phyloP scores from a whole-genome alignment of 2,797 vertebrate genomes.

The Coregonus sp. region DNA sequence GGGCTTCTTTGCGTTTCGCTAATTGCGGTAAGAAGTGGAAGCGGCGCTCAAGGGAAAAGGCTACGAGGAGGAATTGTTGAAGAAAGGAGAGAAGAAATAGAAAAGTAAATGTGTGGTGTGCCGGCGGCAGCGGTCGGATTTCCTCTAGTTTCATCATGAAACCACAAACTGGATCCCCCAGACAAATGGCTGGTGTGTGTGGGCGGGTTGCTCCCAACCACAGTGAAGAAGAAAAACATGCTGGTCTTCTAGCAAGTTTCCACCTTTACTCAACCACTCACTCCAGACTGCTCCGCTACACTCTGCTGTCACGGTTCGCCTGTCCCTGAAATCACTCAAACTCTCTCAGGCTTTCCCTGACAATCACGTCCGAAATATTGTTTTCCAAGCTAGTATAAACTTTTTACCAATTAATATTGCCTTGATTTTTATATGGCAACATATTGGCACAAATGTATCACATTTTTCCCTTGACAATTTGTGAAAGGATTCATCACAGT shows the following conservation, averaged over 20 bases:
- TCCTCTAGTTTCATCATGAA: constrained; percentile 74
- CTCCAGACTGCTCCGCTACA: not conserved
- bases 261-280: not conserved
- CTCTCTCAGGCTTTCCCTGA: constrained; percentile 2
- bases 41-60: constrained; percentile 60
- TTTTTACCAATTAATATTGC: not conserved
- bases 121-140: constrained; percentile 65
- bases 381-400: not conserved
- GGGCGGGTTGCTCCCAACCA: not conserved
- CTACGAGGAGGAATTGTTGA: constrained; percentile 67
- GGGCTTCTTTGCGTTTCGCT: constrained; percentile 68
- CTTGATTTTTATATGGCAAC: not conserved
- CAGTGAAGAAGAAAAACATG: not conserved
- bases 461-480: too few species aligned
- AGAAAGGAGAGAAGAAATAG: constrained; percentile 1
- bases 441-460: not conserved
- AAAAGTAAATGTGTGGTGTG: constrained; percentile 57
- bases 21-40: constrained; percentile 65
- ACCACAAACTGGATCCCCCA: constrained; percentile 48
- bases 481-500: too few species aligned
- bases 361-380: not conserved
- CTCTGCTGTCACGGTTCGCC: not conserved
- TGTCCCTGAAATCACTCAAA: not conserved
- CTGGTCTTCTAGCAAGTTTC: not conserved
- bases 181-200: constrained; percentile 25